Percentiles rank a stretch among this genome's conserved stretches.
phyloP scores from a whole-genome alignment of 2,797 vertebrate genomes.

The Peromyscus eremicus region DNA sequence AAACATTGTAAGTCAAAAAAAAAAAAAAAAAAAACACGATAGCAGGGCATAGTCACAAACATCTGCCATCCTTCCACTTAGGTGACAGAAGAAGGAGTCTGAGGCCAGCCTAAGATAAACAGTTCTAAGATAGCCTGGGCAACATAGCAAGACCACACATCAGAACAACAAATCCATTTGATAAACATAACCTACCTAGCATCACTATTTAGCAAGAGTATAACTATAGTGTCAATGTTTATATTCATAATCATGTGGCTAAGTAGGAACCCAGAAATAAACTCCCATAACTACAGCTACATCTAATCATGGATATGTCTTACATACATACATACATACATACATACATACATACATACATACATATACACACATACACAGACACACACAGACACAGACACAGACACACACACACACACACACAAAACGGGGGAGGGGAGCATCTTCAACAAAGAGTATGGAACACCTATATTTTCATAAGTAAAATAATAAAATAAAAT shows the following conservation, averaged over 20 bases:
- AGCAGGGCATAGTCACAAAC: neutral
- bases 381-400: neutral
- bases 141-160: neutral
- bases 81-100: neutral
- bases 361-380: neutral
- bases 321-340: neutral
- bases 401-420: neutral
- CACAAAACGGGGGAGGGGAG: neutral
- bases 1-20: neutral
- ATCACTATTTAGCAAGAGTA: neutral
- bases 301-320: too few species aligned
- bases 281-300: too few species aligned
- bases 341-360: neutral
- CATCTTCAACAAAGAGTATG: neutral
- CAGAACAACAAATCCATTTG: neutral
- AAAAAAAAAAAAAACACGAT: neutral
- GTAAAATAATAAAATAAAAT: neutral
- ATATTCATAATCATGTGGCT: neutral
- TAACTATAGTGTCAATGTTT: neutral
- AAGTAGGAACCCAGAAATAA: neutral
- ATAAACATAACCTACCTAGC: neutral
- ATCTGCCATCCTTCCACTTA: neutral
- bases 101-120: neutral
- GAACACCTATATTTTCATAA: neutral
- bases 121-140: neutral